A percentile compares a stretch with the other conserved stretches of the same genome.
Conservation (phyloP, 2,888 invertebrate genomes). For the Uloborus plumipes region DNA sequence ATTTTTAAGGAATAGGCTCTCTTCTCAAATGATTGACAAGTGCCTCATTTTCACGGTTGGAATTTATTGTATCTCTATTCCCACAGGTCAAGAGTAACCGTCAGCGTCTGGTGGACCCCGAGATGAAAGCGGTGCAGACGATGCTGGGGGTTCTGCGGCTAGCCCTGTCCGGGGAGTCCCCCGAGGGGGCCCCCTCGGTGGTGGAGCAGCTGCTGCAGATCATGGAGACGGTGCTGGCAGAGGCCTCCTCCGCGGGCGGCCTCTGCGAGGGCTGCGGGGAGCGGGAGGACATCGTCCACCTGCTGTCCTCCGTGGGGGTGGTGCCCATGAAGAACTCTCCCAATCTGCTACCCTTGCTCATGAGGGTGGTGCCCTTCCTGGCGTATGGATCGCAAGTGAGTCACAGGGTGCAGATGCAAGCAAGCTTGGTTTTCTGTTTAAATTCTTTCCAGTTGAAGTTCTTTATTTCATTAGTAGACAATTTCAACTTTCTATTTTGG, state of each 20-base stretch:
- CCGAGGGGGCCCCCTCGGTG: conserved; percentile 76
- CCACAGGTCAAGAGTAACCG: conserved; percentile 83
- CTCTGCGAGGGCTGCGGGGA: conserved; percentile 92
- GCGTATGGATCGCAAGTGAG: conserved; percentile 86
- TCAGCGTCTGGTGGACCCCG: conserved; percentile 87
- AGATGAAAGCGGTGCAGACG: conserved; percentile 85
- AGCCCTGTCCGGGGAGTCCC: conserved; percentile 69
- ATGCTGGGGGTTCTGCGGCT: conserved; percentile 86
- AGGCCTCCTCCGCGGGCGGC: conserved; percentile 86
- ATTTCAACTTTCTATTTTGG: no score
- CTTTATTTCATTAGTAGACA: no score
- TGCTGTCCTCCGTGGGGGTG: conserved; percentile 46
- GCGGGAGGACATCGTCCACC: conserved; percentile 82
- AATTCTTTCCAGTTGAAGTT: no score
- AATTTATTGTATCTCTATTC: not conserved
- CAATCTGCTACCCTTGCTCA: conserved; percentile 73
- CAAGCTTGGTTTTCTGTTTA: no score
- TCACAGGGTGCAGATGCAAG: no score
- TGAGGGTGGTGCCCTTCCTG: conserved; percentile 92
- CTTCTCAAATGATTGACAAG: not conserved
- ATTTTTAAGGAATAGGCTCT: not conserved
- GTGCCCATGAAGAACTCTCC: conserved; percentile 54
- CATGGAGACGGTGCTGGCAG: conserved; percentile 93
- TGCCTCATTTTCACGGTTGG: not conserved
- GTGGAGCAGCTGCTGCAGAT: conserved; percentile 94